phyloP scores from a whole-genome alignment of 1,140 invertebrate genomes.

The fruit fly (Drosophila melanogaster) region DNA sequence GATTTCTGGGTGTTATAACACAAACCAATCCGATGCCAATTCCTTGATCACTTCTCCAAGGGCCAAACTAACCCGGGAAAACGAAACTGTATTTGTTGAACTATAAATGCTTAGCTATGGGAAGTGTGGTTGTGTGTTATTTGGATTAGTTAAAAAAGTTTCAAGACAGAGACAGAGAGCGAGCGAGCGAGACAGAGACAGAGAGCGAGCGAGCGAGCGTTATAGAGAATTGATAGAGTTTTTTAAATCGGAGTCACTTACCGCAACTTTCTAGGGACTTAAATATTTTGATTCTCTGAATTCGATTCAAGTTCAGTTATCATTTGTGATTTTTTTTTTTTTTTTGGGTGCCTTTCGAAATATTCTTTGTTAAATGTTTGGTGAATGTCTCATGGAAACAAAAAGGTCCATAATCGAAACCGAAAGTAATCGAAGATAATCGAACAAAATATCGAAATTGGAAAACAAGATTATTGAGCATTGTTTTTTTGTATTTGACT shows the following conservation, averaged over 20 bases:
- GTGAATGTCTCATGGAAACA: conserved; percentile 52
- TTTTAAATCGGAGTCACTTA: conserved; percentile 69
- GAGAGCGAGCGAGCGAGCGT: conserved; percentile 59
- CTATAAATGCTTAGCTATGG: conserved; percentile 40
- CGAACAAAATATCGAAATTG: conserved; percentile 21
- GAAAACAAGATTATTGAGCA: conserved; percentile 49
- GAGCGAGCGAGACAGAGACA: conserved; percentile 66
- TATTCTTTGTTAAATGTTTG: conserved; percentile 59
- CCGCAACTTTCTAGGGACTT: conserved; percentile 57
- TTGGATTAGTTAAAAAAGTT: conserved; percentile 50
- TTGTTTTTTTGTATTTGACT: conserved; percentile 74
- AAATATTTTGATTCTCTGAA: conserved; percentile 56
- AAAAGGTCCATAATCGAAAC: conserved; percentile 25
- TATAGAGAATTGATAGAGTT: conserved; percentile 51
- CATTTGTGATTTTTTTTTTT: conserved; percentile 27
- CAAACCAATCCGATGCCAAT: conserved; percentile 48
- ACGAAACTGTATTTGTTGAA: conserved; percentile 24
- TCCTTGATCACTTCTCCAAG: conserved; percentile 48
- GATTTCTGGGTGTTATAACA: conserved; percentile 1
- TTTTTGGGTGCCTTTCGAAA: conserved; percentile 59
- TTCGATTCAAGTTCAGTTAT: conserved; percentile 42
- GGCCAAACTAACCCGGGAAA: conserved; percentile 47
- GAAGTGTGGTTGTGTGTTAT: conserved; percentile 44
- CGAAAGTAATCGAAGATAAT: background rate
- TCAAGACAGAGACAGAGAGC: conserved; percentile 62